Percentiles rank a stretch among this genome's conserved stretches.
phyloP scores from a whole-genome alignment of 2,113 vertebrate species.

The Eclectus roratus region DNA sequence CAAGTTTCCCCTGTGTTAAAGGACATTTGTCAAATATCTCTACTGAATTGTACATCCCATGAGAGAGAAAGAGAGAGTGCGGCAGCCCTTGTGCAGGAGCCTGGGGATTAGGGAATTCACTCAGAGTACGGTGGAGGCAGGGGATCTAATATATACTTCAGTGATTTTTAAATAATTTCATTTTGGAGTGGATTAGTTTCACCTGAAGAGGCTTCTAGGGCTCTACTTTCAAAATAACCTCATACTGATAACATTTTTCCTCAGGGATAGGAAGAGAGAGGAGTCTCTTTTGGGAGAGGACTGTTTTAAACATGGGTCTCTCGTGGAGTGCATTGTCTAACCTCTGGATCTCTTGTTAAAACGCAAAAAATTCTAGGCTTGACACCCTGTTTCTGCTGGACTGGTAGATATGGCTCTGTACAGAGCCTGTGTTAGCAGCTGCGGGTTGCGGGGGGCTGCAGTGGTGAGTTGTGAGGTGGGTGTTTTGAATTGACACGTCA shows the following conservation, averaged over 20 bases:
- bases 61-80: not conserved
- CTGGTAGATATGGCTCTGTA: not conserved
- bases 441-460: not conserved
- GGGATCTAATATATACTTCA: not conserved
- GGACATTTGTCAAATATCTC: not conserved
- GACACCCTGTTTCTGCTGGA: not conserved
- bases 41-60: not conserved
- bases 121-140: fast-evolving
- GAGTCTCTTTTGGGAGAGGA: not conserved
- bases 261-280: not conserved
- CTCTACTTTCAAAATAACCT: not conserved
- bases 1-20: not conserved
- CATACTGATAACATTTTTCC: not conserved
- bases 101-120: not conserved
- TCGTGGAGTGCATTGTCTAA: not conserved
- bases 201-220: not conserved
- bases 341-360: not conserved
- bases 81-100: not conserved
- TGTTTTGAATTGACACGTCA: fast-evolving
- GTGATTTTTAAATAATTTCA: not conserved
- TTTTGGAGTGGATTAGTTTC: not conserved
- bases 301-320: not conserved
- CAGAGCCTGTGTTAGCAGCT: not conserved
- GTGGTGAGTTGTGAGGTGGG: not conserved
- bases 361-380: not conserved